A percentile compares a stretch with the other conserved stretches of the same genome.
Evolutionary conservation across 2,113 vertebrate species (phyloP).

Genomic region (Cisticola juncidis): DNA sequence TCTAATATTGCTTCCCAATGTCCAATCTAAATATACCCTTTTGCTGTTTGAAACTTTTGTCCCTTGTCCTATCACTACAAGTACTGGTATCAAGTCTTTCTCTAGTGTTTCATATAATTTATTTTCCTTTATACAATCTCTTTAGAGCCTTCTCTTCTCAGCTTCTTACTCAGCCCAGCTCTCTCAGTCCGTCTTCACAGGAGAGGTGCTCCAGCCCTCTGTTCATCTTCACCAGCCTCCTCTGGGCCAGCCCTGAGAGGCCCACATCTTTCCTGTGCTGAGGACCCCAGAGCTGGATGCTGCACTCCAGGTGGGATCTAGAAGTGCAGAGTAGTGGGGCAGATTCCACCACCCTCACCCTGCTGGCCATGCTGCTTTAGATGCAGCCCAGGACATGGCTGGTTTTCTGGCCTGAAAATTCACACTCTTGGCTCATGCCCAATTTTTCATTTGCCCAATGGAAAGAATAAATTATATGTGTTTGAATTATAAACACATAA

Average conservation of each 20-base stretch:
- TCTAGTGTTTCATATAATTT: not conserved
- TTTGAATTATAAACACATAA: not conserved
- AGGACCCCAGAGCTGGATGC: not conserved
- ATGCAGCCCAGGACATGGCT: fast-evolving
- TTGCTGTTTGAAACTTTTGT: not conserved
- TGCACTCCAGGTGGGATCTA: not conserved
- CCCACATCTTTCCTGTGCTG: not conserved
- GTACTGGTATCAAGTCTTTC: not conserved
- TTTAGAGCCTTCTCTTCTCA: not conserved
- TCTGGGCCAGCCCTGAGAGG: fast-evolving
- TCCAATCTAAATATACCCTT: not conserved
- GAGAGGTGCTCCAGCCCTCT: not conserved
- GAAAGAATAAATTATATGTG: not conserved
- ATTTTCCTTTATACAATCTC: not conserved
- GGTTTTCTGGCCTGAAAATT: not conserved
- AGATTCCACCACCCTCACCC: fast-evolving
- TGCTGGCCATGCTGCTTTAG: fast-evolving
- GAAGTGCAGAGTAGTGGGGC: fast-evolving
- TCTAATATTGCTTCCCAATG: not conserved
- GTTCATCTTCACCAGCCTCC: no score
- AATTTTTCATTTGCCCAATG: not conserved
- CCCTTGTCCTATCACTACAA: not conserved
- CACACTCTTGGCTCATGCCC: not conserved
- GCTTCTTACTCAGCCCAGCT: not conserved
- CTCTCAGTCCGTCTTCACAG: not conserved